These are phyloP conservation scores for Heliconius ismenius DNA, from an alignment of 2,888 invertebrate species.

Conservation along the genomic window DNA sequence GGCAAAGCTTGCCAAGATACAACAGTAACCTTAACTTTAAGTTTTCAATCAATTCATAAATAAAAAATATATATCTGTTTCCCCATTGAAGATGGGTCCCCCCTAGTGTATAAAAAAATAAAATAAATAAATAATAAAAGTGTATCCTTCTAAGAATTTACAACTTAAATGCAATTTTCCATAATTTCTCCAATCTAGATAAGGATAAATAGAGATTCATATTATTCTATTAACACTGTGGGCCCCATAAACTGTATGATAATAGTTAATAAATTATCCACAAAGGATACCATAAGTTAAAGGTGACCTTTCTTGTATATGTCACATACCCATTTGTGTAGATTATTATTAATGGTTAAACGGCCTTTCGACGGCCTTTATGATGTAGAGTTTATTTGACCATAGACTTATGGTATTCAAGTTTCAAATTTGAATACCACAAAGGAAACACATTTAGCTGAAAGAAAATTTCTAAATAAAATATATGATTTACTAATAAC, in stretches of 20 bases:
- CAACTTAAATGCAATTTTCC: not conserved
- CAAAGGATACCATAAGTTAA: constrained; percentile 22
- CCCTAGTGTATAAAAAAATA: too few species aligned
- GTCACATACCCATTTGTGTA: constrained; percentile 18
- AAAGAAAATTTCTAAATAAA: not conserved
- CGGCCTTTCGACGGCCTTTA: constrained; percentile 12
- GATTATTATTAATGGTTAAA: constrained; percentile 18
- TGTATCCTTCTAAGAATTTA: too few species aligned
- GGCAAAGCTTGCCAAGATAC: too few species aligned
- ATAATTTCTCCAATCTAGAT: not conserved
- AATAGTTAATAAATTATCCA: constrained; percentile 23
- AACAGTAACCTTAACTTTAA: too few species aligned
- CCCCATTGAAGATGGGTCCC: too few species aligned
- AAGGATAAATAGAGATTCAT: constrained; percentile 5
- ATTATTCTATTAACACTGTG: constrained; percentile 4
- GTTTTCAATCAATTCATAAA: too few species aligned
- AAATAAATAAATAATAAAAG: too few species aligned
- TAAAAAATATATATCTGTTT: too few species aligned
- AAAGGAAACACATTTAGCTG: not conserved
- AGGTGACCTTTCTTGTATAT: constrained; percentile 19
- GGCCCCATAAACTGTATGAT: constrained; percentile 7
- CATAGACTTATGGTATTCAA: not conserved
- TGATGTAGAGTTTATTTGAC: not conserved
- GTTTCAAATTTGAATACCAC: not conserved
- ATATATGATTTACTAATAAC: not conserved